Evolutionary conservation across 2,888 invertebrate genomes (phyloP), one percentile per base, ranked within the genome.

Genomic region (Hyposoter didymator): DNA sequence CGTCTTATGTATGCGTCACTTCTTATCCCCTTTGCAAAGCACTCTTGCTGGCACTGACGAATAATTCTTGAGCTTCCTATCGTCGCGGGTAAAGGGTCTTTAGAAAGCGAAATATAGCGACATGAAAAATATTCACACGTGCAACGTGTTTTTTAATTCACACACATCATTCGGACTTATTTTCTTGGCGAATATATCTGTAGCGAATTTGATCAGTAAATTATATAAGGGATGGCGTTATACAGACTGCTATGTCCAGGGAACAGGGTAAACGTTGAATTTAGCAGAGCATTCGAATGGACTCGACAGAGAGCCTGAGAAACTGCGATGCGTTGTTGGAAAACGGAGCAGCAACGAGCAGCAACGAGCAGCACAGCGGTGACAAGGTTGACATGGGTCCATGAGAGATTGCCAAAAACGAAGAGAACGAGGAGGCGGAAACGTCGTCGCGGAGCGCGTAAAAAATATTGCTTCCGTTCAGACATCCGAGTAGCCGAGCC

Each of bases 381-480:
- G 28, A 19, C 28, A 43, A 59, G 12, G 59, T 43, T 59, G 74
- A 45, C 47, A 59, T 64, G 79, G 67, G 32, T 69, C 64, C 47
- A 79, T 47, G 70, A 22, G 74, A 74, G 70, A 79, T 55, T 74
- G 69, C 59, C 69, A 47, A 70, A 22, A 69, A 47, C 28, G 47
- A 19, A 17, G 32, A 28, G 35, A 45, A 28, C 8, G 28, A 43
- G 47, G 22, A 62, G 14, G 28, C 45, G 67, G 66, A 74, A 67
- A 67, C 59, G 69, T 82, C 76, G 76, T 22, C 32, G 45, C 55
- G 45, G 5, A 67, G 72, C 55, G 72, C 88, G 88, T 91, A 90
- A 91, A 90, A 91, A 91, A 91, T 91, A 90, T 89, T 89, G 89
- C 87, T 87, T 81, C 80, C 85, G 85, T 89, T 87, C 86, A 85